phyloP scores from a whole-genome alignment of 2,797 vertebrate genomes.

The Crocidura indochinensis region DNA sequence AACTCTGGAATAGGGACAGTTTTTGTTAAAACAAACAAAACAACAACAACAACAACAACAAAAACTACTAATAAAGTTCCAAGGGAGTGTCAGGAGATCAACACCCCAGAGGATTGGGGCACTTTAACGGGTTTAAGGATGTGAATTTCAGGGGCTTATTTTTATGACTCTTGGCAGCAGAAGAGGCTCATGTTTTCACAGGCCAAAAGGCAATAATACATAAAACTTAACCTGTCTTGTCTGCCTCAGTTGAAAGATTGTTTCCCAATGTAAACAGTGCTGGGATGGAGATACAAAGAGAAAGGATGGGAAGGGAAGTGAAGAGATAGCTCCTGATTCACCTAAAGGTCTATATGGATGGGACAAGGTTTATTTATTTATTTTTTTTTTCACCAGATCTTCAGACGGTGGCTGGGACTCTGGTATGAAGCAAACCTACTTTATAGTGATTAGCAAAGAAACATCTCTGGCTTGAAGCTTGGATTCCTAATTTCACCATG shows the following conservation, averaged over 20 bases:
- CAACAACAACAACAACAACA: too few relatives aligned
- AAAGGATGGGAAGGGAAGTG: background rate
- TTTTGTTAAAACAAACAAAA: background rate
- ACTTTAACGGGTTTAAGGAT: background rate
- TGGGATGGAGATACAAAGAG: background rate
- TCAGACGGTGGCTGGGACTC: background rate
- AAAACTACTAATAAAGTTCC: too few relatives aligned
- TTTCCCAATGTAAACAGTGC: slow-evolving; percentile 8
- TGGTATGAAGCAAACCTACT: background rate
- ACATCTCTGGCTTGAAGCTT: background rate
- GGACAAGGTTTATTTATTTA: too few relatives aligned
- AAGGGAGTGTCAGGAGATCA: background rate
- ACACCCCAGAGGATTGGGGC: background rate
- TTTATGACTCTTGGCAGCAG: background rate
- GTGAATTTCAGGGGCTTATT: background rate
- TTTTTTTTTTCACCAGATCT: too few relatives aligned
- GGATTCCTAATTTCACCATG: background rate
- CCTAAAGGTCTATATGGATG: background rate
- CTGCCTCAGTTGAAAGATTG: background rate
- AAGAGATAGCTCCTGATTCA: background rate
- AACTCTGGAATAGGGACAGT: background rate
- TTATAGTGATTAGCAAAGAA: slow-evolving; percentile 8
- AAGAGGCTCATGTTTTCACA: background rate
- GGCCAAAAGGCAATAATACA: background rate
- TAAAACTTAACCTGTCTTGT: background rate